Evolutionary conservation across 2,888 invertebrate species (phyloP), one percentile per base, ranked within the genome.

Genomic region (Syrista parreyssii): DNA sequence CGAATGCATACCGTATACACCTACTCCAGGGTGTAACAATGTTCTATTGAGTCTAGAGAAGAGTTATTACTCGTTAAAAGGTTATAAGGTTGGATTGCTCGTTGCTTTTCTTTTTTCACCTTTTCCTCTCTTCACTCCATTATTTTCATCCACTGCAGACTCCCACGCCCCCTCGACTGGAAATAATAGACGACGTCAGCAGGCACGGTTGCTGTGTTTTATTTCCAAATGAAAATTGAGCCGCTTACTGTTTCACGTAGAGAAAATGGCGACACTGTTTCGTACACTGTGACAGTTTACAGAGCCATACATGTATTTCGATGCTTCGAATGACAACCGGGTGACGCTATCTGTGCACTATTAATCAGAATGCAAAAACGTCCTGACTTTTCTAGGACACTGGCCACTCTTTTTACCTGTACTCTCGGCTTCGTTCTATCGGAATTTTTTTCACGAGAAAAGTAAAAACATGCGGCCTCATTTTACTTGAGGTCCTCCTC

Each of bases 291-390:
- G 55, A 55, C 23, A 55, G 23, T 55, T 23, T 55, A 55, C 9
- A 55, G 55, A 23, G 23, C 23, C 23, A 9, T 55, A 9, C 6
- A n/a, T 55, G 23, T 9, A 55, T 55, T 55, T 55, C 55, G 55
- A 2, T 23, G 55, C 55, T 55, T 55, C 55, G 9, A 55, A 55
- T 55, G 40, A 78, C 77, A 83, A 84, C 80, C 77, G 81, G 76
- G 74, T 74, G 81, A 79, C 68, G 78, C 75, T 78, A 76, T 79
- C 78, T 74, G 81, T 80, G 84, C 76, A 75, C 77, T 32, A 76
- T 82, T 83, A 80, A 71, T 79, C 78, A 74, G 71, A 78, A 74
- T 76, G 80, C 82, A 81, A 84, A 83, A 84, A 79, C 79, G 71
- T 68, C 68, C 74, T 74, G 75, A 75, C 23, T 68, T 81, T 78